Evolutionary conservation across 2,113 vertebrate species (phyloP).

Genomic region (Misgurnus anguillicaudatus): DNA sequence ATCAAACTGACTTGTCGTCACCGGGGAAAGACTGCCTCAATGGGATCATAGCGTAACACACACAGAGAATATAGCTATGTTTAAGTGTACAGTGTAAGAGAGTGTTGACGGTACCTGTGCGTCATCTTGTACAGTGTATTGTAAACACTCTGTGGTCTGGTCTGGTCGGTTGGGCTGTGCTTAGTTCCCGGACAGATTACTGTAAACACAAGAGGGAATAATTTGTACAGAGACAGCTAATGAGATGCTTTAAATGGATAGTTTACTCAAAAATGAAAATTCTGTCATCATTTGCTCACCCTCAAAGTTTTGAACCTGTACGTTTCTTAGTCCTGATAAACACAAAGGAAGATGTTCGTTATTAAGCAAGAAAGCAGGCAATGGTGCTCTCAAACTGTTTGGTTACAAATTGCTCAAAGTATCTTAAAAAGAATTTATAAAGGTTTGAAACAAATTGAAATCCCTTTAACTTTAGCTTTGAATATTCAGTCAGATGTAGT

Average conservation of each 20-base stretch:
- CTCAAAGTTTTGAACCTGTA: too few species aligned
- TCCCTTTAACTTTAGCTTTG: not conserved
- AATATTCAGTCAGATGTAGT: not conserved
- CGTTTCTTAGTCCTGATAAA: too few species aligned
- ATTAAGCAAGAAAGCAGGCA: too few species aligned
- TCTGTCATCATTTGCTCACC: too few species aligned
- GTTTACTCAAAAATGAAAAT: too few species aligned
- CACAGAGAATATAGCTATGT: not conserved
- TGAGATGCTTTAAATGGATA: not conserved
- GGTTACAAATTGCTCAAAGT: too few species aligned
- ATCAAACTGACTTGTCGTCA: not conserved
- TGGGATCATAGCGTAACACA: not conserved
- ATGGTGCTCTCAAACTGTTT: too few species aligned
- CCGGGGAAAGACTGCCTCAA: constrained; percentile 42
- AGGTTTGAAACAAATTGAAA: too few species aligned
- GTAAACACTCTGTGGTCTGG: constrained; percentile 37
- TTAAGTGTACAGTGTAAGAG: not conserved
- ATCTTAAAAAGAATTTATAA: too few species aligned
- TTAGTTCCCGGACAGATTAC: constrained; percentile 13
- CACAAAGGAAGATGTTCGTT: too few species aligned
- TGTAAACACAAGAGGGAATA: constrained; percentile 24
- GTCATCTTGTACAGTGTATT: constrained; percentile 33
- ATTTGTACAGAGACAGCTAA: constrained; percentile 3
- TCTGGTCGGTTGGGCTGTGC: not conserved
- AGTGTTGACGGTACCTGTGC: constrained; percentile 38